Evolutionary conservation across 2,888 invertebrate genomes (phyloP).

Genomic region (Spialia ferax): DNA sequence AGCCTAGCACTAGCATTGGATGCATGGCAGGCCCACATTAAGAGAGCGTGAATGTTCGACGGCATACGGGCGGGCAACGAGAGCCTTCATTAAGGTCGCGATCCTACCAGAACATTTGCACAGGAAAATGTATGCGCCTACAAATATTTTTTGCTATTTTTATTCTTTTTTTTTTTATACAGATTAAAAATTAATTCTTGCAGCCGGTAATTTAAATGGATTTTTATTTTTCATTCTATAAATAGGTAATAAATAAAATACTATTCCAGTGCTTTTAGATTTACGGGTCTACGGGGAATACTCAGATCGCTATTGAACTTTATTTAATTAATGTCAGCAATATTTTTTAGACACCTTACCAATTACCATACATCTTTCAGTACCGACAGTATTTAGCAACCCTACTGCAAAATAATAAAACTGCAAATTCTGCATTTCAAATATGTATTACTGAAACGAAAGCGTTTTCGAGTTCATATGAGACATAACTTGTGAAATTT

Average conservation of each 20-base stretch:
- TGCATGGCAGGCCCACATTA: conserved; percentile 9
- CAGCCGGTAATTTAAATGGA: no score
- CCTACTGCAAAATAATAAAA: neutral
- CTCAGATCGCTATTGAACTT: no score
- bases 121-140: conserved; percentile 51
- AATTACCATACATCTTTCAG: neutral
- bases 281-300: no score
- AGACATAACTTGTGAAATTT: neutral
- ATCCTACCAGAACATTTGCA: conserved; percentile 56
- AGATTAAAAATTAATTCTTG: no score
- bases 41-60: conserved; percentile 53
- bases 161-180: no score
- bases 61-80: conserved; percentile 51
- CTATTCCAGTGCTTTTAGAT: no score
- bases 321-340: no score
- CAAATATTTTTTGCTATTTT: no score
- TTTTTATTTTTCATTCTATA: no score
- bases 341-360: no score
- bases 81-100: conserved; percentile 73
- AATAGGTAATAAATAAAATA: no score
- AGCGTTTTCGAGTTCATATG: conserved; percentile 5
- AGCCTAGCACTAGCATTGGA: neutral
- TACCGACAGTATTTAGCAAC: neutral
- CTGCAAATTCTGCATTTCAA: neutral
- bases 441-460: neutral